These are phyloP conservation scores for honey bee (Apis mellifera) DNA, from an alignment of 1,140 invertebrate species.

Conservation along the genomic window DNA sequence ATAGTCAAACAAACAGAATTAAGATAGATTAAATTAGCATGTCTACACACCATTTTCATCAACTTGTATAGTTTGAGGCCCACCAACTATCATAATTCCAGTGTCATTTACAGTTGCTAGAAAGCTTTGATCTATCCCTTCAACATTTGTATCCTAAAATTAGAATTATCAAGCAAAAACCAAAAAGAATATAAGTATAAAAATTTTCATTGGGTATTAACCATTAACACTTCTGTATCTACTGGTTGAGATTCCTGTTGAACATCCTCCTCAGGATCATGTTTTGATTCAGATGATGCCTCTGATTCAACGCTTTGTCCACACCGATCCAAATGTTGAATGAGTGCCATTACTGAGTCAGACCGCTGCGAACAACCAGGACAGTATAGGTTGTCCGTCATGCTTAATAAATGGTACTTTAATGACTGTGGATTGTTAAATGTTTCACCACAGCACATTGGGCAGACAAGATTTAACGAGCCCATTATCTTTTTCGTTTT, in stretches of 20 bases:
- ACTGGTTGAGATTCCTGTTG: slow-evolving; percentile 25
- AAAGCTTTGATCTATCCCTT: slow-evolving; percentile 69
- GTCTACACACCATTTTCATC: slow-evolving; percentile 76
- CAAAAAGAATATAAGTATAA: neutral
- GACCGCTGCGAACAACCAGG: slow-evolving; percentile 82
- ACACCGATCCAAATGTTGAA: slow-evolving; percentile 82
- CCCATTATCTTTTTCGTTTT: slow-evolving; percentile 75
- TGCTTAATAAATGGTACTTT: slow-evolving; percentile 83
- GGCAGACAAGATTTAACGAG: slow-evolving; percentile 82
- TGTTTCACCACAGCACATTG: slow-evolving; percentile 84
- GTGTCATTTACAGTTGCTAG: slow-evolving; percentile 74
- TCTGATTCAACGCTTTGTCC: slow-evolving; percentile 54
- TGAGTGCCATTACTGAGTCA: slow-evolving; percentile 80
- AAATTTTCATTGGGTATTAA: neutral
- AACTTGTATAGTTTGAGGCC: slow-evolving; percentile 72
- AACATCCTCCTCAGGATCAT: slow-evolving; percentile 4
- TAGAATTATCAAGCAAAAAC: neutral
- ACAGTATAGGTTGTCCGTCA: slow-evolving; percentile 84
- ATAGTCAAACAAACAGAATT: slow-evolving; percentile 35
- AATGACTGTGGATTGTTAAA: slow-evolving; percentile 83
- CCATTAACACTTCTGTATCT: slow-evolving; percentile 49
- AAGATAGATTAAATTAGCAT: slow-evolving; percentile 29
- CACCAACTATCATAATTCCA: slow-evolving; percentile 75
- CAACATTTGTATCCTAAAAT: slow-evolving; percentile 64
- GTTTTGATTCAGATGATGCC: neutral